Evolutionary conservation across 2,888 invertebrate genomes (phyloP), one percentile per base, ranked within the genome.

Genomic region (Taenaris catops): DNA sequence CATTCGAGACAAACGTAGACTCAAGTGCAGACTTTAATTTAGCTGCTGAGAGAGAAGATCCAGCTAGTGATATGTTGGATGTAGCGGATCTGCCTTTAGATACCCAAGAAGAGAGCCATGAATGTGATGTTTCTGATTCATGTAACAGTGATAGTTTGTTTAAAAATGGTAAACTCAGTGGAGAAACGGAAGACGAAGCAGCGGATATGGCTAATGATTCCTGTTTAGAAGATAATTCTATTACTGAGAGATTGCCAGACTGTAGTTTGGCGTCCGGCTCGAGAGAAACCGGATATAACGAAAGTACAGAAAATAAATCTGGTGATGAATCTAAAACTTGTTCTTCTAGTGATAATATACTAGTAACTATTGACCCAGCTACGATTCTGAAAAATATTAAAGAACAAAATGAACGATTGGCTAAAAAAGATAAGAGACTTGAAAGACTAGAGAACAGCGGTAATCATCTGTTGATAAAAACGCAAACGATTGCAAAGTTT

Each of bases 51-150:
- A 71, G 74, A 54, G 80, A 79, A 60, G 80, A 80, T 48, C 84
- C 84, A 17, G 71, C 65, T 3, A 81, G 81, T 58, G 84, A 86
- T 38, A 59, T 84, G 67, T 44, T 80, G 38, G 86, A 86, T 58
- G 78, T 81, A 2, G 81, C 81, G 26, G 83, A 84, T 47, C 57
- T 84, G 16, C 80, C 83, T n/a, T 50, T 84, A 16, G 87, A 87
- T 41, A 71, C 70, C 18, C 80, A 80, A 46, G 84, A 81, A 9
- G 65, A 58, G 41, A 68, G 66, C 8, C 63, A 57, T 21, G 66
- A 60, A 45, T 60, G 57, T 8, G 49, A 52, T 10, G 44, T 57
- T 24, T 70, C 70, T 5, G 66, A 69, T 25, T 63, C 62, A 5
- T 70, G 63, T 46, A 68, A 62, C 41, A 73, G 63, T 54, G 75